Percentiles rank a stretch among this genome's conserved stretches.
Conservation (phyloP, 2,888 invertebrate genomes). For the Aporophyla nigra region DNA sequence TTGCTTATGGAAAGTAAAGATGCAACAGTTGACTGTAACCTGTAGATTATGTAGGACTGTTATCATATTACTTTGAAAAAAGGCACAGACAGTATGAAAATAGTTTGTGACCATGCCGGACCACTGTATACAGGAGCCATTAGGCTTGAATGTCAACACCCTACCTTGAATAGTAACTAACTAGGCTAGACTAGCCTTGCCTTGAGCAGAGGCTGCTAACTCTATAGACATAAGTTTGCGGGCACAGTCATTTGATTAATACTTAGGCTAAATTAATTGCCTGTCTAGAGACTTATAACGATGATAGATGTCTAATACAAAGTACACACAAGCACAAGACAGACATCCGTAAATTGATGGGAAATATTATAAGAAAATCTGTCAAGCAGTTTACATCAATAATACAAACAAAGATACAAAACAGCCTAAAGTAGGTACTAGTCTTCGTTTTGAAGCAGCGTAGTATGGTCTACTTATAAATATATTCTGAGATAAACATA, state of each 20-base stretch:
- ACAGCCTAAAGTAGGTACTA: background rate
- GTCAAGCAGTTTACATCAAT: constrained; percentile 10
- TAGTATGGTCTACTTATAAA: background rate
- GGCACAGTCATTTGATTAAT: constrained; percentile 4
- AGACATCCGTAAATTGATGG: background rate
- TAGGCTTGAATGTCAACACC: constrained; percentile 39
- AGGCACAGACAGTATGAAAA: background rate
- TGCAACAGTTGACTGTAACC: background rate
- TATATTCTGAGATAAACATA: constrained; percentile 4
- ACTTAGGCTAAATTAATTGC: constrained; percentile 1
- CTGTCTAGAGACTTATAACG: background rate
- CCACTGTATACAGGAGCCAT: constrained; percentile 30
- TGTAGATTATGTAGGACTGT: background rate
- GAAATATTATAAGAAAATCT: background rate
- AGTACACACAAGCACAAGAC: constrained; percentile 6
- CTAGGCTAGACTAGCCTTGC: constrained; percentile 25
- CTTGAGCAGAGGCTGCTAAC: constrained; percentile 31
- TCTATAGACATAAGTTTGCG: constrained; percentile 7
- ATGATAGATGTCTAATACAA: constrained; percentile 7
- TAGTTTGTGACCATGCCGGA: background rate
- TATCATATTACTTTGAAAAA: too few species aligned
- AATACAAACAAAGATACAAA: background rate
- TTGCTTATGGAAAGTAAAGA: too few species aligned
- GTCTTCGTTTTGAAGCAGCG: background rate
- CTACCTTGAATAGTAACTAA: constrained; percentile 38